Evolutionary conservation across 2,797 vertebrate species (phyloP).

Genomic region (Falco naumanni): DNA sequence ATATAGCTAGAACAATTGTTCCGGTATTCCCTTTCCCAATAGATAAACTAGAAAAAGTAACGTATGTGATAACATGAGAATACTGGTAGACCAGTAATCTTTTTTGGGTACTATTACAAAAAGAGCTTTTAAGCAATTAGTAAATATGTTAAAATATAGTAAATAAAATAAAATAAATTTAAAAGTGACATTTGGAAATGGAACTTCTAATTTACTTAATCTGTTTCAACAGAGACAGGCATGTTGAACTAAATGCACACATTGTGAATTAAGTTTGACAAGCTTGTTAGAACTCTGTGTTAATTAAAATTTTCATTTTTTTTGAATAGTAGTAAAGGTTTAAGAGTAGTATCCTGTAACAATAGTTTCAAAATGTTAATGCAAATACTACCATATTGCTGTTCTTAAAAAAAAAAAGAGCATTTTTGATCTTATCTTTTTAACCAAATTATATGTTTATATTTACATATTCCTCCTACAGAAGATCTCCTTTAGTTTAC

Average conservation of each 20-base stretch:
- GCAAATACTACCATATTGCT: background rate
- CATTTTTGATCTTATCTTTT: background rate
- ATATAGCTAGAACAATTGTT: background rate
- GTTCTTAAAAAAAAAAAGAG: background rate
- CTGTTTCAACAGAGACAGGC: background rate
- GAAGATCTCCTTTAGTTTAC: background rate
- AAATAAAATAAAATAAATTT: background rate
- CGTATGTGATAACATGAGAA: rapidly evolving
- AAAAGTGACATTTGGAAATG: background rate
- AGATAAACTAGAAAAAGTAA: background rate
- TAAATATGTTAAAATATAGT: background rate
- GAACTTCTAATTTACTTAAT: background rate
- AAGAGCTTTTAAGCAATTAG: background rate
- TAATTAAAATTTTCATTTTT: background rate
- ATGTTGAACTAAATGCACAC: background rate
- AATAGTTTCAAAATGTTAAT: background rate
- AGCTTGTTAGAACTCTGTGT: background rate
- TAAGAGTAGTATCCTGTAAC: background rate
- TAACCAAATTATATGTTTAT: background rate
- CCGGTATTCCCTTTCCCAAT: background rate
- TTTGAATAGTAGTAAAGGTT: background rate
- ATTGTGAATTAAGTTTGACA: background rate
- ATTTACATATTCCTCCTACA: background rate
- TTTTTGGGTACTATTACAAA: background rate
- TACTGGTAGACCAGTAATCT: background rate